Evolutionary conservation across 2,888 invertebrate species (phyloP).

Genomic region (Drosophila nr. perissopoda): DNA sequence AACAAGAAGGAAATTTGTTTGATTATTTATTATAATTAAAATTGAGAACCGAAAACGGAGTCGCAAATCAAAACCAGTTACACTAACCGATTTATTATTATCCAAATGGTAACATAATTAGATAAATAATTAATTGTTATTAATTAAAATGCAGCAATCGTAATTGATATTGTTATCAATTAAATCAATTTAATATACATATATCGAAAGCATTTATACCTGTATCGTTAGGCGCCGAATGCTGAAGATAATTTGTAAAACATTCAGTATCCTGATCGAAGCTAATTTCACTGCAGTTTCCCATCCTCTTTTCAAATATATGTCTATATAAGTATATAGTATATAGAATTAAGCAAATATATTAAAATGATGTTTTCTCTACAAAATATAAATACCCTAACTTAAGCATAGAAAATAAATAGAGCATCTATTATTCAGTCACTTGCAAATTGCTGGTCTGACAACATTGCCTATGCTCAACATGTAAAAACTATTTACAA

Average conservation of each 20-base stretch:
- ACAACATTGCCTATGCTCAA: conserved; percentile 37
- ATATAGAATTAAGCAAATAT: not conserved
- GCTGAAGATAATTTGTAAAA: not conserved
- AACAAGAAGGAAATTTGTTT: not conserved
- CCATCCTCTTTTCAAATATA: too few relatives aligned
- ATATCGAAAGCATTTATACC: too few relatives aligned
- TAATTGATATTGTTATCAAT: not conserved
- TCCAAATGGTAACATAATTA: not conserved
- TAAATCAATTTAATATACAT: not conserved
- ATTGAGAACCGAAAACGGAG: not conserved
- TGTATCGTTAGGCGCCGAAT: not conserved
- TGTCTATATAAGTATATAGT: too few relatives aligned
- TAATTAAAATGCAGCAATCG: not conserved
- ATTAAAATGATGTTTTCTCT: not conserved
- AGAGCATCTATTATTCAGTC: not conserved
- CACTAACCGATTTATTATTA: not conserved
- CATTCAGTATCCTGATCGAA: not conserved
- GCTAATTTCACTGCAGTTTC: not conserved
- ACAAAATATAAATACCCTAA: not conserved
- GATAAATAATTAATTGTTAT: not conserved
- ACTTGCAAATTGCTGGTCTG: not conserved
- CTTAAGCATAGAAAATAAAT: accelerated
- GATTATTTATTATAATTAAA: not conserved
- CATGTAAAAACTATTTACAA: conserved; percentile 29
- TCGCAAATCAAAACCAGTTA: not conserved